Evolutionary conservation across 2,888 invertebrate genomes (phyloP), one percentile per base, ranked within the genome.

Genomic region (Synergus japonicus): DNA sequence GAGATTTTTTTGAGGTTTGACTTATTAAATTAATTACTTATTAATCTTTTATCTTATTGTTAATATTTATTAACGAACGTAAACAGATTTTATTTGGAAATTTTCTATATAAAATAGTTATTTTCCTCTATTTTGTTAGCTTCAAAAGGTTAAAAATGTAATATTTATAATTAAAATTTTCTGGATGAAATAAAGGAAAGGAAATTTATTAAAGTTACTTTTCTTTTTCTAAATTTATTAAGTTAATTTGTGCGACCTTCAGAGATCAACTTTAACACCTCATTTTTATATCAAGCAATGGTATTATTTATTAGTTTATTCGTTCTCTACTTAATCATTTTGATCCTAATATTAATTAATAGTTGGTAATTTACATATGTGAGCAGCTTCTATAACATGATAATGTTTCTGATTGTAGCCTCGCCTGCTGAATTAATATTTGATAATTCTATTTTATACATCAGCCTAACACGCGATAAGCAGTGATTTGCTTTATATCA

Each of bases 381-480:
- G 73, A 73, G 73, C 73, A 73, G 54, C 73, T 73, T 54, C 54
- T 73, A 73, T 69, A 54, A 18, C 73, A 37, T 73, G 73, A 73
- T 73, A 73, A 73, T 37, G 54, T 54, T 73, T 73, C 73, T 73
- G 73, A 73, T 73, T 73, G 73, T 73, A 73, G 73, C 73, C 54
- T 73, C 73, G 73, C 73, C 73, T 73, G 73, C 73, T 54, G 54
- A 41, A 15, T 54, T 73, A 3, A 60, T 73, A 73, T 73, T 54
- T 54, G 37, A 49, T 73, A 54, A 18, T 49, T 54, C 5, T 73
- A 73, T 73, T 54, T 73, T 73, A 73, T 73, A 54, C 54, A 54
- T 73, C 73, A 73, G 73, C 73, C 73, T 73, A 73, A 73, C 73
- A 73, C 73, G 73, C 73, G 73, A 54, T 73, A 41, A 73, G 73